phyloP scores from a whole-genome alignment of 1,140 invertebrate species.

The Andricus grossulariae region DNA sequence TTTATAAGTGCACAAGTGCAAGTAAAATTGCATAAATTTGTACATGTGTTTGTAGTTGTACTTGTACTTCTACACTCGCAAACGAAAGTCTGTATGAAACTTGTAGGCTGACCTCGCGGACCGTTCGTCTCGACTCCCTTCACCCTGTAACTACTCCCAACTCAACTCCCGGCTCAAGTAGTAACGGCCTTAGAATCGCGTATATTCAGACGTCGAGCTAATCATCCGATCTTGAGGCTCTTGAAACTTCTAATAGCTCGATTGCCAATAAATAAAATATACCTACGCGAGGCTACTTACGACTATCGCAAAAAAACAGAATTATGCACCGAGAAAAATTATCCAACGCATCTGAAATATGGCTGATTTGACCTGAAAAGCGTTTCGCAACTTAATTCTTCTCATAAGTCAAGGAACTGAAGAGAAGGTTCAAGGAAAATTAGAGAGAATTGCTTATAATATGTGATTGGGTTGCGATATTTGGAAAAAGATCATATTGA shows the following conservation, averaged over 20 bases:
- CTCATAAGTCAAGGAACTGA: background rate
- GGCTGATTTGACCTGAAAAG: conserved; percentile 17
- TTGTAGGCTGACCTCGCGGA: conserved; percentile 32
- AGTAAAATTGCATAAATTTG: background rate
- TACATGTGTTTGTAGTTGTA: background rate
- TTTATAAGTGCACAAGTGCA: background rate
- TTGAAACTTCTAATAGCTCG: conserved; percentile 33
- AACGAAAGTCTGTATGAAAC: conserved; percentile 22
- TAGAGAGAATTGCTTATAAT: too few species aligned
- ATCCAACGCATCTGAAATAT: conserved; percentile 18
- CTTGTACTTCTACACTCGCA: background rate
- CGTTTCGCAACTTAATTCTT: background rate
- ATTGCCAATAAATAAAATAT: conserved; percentile 38
- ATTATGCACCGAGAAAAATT: conserved; percentile 24
- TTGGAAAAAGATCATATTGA: too few species aligned
- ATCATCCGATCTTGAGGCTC: conserved; percentile 33
- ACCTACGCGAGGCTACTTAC: conserved; percentile 31
- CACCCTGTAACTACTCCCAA: conserved; percentile 4
- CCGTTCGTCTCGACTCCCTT: conserved; percentile 34
- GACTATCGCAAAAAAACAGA: background rate
- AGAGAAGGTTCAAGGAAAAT: background rate
- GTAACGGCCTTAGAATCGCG: conserved; percentile 37
- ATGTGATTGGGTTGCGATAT: too few species aligned
- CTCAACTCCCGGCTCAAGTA: background rate
- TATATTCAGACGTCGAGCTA: conserved; percentile 33